Evolutionary conservation across 2,888 invertebrate species (phyloP).

Genomic region (Anarsia innoxiella): DNA sequence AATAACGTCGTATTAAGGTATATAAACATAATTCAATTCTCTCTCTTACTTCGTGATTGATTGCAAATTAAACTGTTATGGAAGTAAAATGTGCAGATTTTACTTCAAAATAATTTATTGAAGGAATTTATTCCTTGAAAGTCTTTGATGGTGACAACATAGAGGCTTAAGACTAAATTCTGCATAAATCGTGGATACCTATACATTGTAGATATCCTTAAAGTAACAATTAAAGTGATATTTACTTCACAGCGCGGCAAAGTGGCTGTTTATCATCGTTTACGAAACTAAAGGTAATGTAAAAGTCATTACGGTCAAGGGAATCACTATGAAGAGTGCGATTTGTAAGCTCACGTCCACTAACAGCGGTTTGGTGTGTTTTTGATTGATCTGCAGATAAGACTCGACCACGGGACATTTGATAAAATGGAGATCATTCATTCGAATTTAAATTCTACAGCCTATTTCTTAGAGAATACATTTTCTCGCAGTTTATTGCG

Average conservation of each 20-base stretch:
- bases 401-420: constrained; percentile 32
- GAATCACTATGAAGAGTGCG: constrained; percentile 36
- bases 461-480: constrained; percentile 9
- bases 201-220: neutral
- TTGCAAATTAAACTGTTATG: constrained; percentile 17
- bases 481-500: constrained; percentile 11
- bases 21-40: constrained; percentile 47
- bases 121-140: too few species aligned
- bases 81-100: constrained; percentile 15
- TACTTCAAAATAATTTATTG: neutral
- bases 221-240: neutral
- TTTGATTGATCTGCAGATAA: constrained; percentile 44
- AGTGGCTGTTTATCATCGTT: constrained; percentile 20
- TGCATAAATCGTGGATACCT: too few species aligned
- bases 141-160: too few species aligned
- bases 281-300: constrained; percentile 23
- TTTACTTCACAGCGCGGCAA: constrained; percentile 12
- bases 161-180: too few species aligned
- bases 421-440: neutral
- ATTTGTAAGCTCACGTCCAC: constrained; percentile 45
- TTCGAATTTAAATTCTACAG: constrained; percentile 22
- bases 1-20: constrained; percentile 46
- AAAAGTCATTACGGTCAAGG: constrained; percentile 44
- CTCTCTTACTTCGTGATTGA: constrained; percentile 23
- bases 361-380: constrained; percentile 33